These are phyloP conservation scores for Itoplectis maculator DNA, from an alignment of 2,888 invertebrate species.

Conservation along the genomic window DNA sequence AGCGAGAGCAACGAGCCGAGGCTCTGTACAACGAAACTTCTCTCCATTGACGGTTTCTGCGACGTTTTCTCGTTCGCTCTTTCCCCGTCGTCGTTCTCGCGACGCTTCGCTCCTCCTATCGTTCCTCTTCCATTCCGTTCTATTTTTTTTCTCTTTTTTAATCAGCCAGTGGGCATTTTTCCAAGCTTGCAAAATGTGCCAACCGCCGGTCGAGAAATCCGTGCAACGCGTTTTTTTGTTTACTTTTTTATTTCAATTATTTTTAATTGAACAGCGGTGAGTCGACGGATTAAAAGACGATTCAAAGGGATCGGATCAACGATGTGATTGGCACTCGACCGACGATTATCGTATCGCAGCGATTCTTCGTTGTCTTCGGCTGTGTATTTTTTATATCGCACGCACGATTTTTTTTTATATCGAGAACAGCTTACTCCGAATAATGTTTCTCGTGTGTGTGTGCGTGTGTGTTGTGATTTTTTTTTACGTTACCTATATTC, in stretches of 20 bases:
- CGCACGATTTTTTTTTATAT: constrained; percentile 16
- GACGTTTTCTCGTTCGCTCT: constrained; percentile 30
- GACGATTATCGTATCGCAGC: constrained; percentile 3
- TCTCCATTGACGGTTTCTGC: constrained; percentile 29
- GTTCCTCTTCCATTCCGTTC: background rate
- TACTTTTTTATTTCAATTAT: background rate
- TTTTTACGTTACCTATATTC: constrained; percentile 45
- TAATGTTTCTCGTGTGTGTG: constrained; percentile 3
- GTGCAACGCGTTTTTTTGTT: background rate
- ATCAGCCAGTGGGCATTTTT: constrained; percentile 30
- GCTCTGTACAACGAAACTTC: constrained; percentile 18
- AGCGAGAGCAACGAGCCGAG: constrained; percentile 9
- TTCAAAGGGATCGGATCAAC: background rate
- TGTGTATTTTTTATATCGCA: background rate
- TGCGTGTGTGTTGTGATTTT: constrained; percentile 2
- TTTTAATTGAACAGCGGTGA: background rate
- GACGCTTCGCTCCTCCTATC: background rate
- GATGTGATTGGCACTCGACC: background rate
- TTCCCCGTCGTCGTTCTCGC: background rate
- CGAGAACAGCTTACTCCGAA: constrained; percentile 2
- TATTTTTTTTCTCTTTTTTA: background rate
- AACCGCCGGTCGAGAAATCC: constrained; percentile 13
- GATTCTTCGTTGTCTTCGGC: constrained; percentile 16
- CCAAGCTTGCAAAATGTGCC: constrained; percentile 9
- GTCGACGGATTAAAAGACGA: background rate